Base-by-base conservation (phyloP, 2,113 vertebrate species). In the Tretioscincus oriximinensis region DNA sequence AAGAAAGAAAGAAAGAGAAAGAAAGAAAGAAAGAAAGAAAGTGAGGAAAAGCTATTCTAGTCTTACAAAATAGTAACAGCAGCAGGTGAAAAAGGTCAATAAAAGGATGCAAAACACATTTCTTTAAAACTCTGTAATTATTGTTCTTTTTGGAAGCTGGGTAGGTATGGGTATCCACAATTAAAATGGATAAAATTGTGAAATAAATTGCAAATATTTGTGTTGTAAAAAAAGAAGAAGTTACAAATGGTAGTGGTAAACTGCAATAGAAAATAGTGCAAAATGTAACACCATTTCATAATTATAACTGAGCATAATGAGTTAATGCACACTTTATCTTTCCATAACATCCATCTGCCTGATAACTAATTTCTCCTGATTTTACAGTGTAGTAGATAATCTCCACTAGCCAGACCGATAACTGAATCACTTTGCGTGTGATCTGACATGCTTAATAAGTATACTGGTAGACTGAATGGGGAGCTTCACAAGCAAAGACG, bases 191-290 rank as follows among this genome's bases (percentile, higher is more conserved):
- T 0, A 0, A 0, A 67, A 47, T 66, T 78, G 26, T 0, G 0
- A 74, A 83, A 84, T 14, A 84, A 83, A 88, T 89, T 84, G 49
- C 80, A 76, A 61, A 20, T 18, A 28, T 51, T 16, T 10, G 20
- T 63, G 21, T 18, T 85, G 86, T 88, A 67, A 67, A 81, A 81
- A 76, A 51, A n/a, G 65, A 35, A 22, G n/a, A 41, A 41, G 35
- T 28, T 78, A 28, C 64, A 82, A 51, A 20, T 67, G 49, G 31
- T 61, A 73, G 60, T 16, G 54, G 63, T 66, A 85, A 64, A 49
- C 77, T 69, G 58, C 68, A 51, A 29, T 12, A 65, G 4, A 67
- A 74, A 26, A 26, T n/a, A 3, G n/a, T 14, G 20, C 58, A 28
- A 31, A 45, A 1, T 0, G 64, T 0, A 0, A 61, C 18, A 58